Conservation (phyloP, 2,888 invertebrate genomes). For the Heliconius hortense region DNA sequence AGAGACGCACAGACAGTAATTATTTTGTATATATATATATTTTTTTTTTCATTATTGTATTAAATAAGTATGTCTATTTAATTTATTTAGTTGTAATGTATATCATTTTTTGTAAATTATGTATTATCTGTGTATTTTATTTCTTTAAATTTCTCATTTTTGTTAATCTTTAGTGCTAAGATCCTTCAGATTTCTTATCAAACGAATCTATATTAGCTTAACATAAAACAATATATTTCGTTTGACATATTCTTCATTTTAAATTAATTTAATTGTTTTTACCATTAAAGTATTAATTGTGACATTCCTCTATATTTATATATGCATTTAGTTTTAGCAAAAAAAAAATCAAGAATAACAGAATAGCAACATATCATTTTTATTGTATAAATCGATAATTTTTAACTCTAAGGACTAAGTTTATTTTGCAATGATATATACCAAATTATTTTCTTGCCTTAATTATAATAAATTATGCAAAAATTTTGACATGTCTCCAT, state of each 20-base stretch:
- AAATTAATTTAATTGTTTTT: not conserved
- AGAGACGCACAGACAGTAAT: not conserved
- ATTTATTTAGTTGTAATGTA: not conserved
- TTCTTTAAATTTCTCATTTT: not conserved
- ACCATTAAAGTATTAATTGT: slow-evolving; percentile 15
- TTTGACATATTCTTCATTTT: not conserved
- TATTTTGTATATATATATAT: not conserved
- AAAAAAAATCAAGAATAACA: slow-evolving; percentile 69
- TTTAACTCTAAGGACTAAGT: slow-evolving; percentile 35
- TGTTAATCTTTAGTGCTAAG: not conserved
- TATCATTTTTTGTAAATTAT: not conserved
- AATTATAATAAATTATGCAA: slow-evolving; percentile 42
- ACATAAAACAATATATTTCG: not conserved
- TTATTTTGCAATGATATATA: slow-evolving; percentile 34
- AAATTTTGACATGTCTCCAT: slow-evolving; percentile 19
- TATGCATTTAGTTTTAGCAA: slow-evolving; percentile 34
- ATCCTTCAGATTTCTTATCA: not conserved
- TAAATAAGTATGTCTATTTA: not conserved
- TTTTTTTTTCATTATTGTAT: not conserved
- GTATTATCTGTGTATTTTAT: not conserved
- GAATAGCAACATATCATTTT: slow-evolving; percentile 76
- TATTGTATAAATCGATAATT: slow-evolving; percentile 40
- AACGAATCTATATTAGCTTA: not conserved
- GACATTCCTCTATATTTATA: slow-evolving; percentile 26
- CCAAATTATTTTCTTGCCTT: slow-evolving; percentile 50